Evolutionary conservation across 2,888 invertebrate species (phyloP), one percentile per base, ranked within the genome.

Genomic region (Folsomia manolachei): DNA sequence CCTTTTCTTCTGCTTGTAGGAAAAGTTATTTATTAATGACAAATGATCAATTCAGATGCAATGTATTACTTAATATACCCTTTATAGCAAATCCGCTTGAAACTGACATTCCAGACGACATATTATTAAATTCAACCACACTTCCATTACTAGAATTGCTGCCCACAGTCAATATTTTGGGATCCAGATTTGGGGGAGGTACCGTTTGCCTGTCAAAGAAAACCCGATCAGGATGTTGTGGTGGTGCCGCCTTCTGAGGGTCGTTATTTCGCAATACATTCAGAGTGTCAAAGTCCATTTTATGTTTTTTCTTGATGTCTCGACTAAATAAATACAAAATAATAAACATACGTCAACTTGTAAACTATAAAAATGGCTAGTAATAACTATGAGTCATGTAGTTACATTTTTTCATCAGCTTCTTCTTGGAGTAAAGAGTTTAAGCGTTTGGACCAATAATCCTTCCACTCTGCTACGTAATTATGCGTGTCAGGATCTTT

Each of bases 401-500:
- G n/a, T 63, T 74, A 81, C 81, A 77, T 67, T 70, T 72, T 72
- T 0, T 24, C 51, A 52, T 77, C 76, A 27, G 62, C 73, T 66
- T 81, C 80, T 14, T 56, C 25, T 24, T 74, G 72, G 21, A 77
- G 56, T 26, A 80, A 39, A 19, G 51, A 61, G 4, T 73, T 71
- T 21, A 74, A 62, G 23, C 71, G 52, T 56, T 75, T 78, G 2
- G 64, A 18, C 81, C 81, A 81, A 67, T 66, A 75, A 2, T 70
- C 73, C 63, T 80, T 80, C 80, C 80, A 81, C 39, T 79, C 81
- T 0, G 70, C 65, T 1, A 78, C 75, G 39, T 75, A 80, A 56
- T 80, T 75, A 52, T 78, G 67, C 0, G 69, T 68, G 4, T 80
- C 79, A 2, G 80, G 73, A 72, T 79, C 74, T 63, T 71, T 65